Evolutionary conservation across 2,113 vertebrate species (phyloP).

Genomic region (Lampris incognitus): DNA sequence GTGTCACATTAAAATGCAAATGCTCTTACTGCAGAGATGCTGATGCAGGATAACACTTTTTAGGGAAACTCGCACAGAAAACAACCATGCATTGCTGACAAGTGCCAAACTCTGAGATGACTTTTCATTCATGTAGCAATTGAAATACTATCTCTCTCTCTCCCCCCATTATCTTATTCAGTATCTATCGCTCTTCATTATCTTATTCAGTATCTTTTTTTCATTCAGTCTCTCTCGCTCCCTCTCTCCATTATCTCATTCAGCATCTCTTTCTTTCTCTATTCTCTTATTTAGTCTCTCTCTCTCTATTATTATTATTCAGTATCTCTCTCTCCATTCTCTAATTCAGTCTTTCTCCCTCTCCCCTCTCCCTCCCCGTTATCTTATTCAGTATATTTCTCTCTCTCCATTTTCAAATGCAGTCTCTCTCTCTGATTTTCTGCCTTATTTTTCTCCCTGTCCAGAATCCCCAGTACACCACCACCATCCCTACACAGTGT

Average conservation of each 20-base stretch:
- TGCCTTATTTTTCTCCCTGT: slow-evolving; percentile 26
- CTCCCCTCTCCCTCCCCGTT: too few species aligned
- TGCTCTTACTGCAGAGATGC: background rate
- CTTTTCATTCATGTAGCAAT: background rate
- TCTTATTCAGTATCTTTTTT: too few species aligned
- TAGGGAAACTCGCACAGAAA: background rate
- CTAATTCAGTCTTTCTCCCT: too few species aligned
- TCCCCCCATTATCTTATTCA: too few species aligned
- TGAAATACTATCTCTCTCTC: background rate
- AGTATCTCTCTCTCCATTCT: too few species aligned
- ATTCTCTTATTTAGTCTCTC: too few species aligned
- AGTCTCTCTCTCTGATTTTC: slow-evolving; percentile 17
- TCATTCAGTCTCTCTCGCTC: too few species aligned
- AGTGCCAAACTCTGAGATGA: slow-evolving; percentile 16
- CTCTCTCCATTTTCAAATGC: background rate
- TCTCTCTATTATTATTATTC: too few species aligned
- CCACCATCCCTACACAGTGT: slow-evolving; percentile 39
- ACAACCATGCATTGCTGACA: slow-evolving; percentile 1
- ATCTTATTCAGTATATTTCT: too few species aligned
- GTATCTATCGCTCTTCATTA: too few species aligned
- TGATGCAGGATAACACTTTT: background rate
- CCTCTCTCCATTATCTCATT: too few species aligned
- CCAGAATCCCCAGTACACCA: slow-evolving; percentile 21
- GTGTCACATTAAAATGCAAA: slow-evolving; percentile 31
- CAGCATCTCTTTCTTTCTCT: too few species aligned